These are phyloP conservation scores for Ibidorhyncha struthersii DNA, from an alignment of 2,113 vertebrate genomes.

Conservation along the genomic window DNA sequence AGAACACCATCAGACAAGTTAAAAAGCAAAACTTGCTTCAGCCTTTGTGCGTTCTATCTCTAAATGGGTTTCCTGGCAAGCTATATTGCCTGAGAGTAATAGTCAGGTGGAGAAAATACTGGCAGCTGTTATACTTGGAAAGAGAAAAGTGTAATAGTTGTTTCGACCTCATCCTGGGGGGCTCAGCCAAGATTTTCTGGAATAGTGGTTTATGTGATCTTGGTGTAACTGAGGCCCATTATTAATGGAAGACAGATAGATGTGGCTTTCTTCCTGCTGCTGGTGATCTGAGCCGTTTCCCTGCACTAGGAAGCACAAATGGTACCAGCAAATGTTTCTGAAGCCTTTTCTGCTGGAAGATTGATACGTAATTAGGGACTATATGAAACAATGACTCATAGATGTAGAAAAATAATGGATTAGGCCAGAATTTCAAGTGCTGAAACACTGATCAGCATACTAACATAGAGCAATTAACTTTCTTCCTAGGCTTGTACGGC, in stretches of 20 bases:
- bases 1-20: neutral
- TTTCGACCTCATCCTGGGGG: neutral
- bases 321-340: neutral
- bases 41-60: neutral
- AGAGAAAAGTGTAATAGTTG: neutral
- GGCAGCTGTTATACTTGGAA: neutral
- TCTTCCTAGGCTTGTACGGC: neutral
- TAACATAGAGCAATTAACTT: neutral
- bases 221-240: neutral
- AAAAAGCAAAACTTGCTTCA: neutral
- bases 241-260: neutral
- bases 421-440: neutral
- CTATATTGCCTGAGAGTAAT: neutral
- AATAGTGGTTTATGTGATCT: neutral
- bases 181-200: neutral
- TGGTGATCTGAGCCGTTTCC: neutral
- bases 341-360: neutral
- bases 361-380: neutral
- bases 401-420: neutral
- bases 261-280: neutral
- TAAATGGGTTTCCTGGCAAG: neutral
- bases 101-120: neutral
- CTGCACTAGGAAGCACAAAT: neutral
- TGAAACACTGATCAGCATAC: neutral
- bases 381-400: neutral